phyloP scores from a whole-genome alignment of 2,113 vertebrate species.

The Pithys albifrons region DNA sequence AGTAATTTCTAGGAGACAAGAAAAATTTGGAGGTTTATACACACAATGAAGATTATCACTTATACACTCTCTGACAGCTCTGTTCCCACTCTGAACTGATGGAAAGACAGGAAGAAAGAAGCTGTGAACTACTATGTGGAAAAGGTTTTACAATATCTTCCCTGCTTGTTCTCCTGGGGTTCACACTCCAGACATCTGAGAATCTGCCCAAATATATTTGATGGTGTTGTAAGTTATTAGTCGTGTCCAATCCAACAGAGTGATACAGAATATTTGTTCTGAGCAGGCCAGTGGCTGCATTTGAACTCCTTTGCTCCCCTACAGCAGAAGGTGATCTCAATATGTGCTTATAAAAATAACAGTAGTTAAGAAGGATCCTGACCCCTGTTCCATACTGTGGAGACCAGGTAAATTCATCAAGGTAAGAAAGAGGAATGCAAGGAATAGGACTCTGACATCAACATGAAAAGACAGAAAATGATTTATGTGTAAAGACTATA shows the following conservation, averaged over 20 bases:
- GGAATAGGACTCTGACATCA: neutral
- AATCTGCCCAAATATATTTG: neutral
- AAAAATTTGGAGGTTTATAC: neutral
- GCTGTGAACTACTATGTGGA: neutral
- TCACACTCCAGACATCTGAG: neutral
- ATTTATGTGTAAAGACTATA: neutral
- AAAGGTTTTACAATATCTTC: neutral
- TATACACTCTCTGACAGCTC: neutral
- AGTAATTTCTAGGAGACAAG: conserved; percentile 52
- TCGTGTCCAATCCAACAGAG: neutral
- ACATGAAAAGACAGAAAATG: neutral
- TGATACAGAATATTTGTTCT: neutral
- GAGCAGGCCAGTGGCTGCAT: neutral
- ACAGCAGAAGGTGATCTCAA: neutral
- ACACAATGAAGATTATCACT: neutral
- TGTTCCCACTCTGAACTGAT: neutral
- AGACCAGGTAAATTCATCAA: neutral
- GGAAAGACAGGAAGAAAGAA: neutral
- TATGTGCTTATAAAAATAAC: neutral
- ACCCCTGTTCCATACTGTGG: neutral
- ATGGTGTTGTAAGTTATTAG: neutral
- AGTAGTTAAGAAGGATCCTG: neutral
- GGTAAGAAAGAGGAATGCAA: neutral
- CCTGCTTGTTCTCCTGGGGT: neutral
- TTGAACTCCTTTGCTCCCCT: neutral